A percentile compares a stretch with the other conserved stretches of the same genome.
Conservation (phyloP, 2,113 vertebrate genomes). For the Phocoena sinus region DNA sequence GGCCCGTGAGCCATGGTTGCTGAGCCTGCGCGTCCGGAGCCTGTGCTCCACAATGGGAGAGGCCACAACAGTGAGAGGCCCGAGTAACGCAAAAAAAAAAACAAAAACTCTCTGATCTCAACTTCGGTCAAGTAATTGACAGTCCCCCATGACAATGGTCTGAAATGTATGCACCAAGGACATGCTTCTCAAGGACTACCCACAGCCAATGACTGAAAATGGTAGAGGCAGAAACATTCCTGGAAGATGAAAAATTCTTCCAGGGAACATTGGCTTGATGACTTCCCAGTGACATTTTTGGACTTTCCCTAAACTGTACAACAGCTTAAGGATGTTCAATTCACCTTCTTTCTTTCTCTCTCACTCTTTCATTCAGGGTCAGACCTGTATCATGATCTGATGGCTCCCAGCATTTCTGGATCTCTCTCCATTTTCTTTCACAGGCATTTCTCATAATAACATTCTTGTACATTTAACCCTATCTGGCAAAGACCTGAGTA, state of each 20-base stretch:
- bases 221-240: neutral
- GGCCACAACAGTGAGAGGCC: too few species aligned
- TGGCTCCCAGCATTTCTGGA: neutral
- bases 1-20: too few species aligned
- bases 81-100: too few species aligned
- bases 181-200: neutral
- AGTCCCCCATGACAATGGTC: rapidly evolving
- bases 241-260: neutral
- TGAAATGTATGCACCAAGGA: neutral
- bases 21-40: too few species aligned
- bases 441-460: neutral
- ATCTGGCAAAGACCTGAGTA: neutral
- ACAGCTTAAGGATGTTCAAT: neutral
- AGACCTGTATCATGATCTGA: neutral
- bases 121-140: neutral
- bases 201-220: neutral
- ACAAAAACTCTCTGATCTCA: neutral
- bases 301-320: neutral
- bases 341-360: neutral
- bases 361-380: neutral
- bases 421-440: neutral
- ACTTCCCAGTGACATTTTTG: neutral
- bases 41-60: too few species aligned
- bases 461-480: neutral
- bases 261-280: neutral